phyloP scores from a whole-genome alignment of 2,113 vertebrate species.

The Ibidorhyncha struthersii region DNA sequence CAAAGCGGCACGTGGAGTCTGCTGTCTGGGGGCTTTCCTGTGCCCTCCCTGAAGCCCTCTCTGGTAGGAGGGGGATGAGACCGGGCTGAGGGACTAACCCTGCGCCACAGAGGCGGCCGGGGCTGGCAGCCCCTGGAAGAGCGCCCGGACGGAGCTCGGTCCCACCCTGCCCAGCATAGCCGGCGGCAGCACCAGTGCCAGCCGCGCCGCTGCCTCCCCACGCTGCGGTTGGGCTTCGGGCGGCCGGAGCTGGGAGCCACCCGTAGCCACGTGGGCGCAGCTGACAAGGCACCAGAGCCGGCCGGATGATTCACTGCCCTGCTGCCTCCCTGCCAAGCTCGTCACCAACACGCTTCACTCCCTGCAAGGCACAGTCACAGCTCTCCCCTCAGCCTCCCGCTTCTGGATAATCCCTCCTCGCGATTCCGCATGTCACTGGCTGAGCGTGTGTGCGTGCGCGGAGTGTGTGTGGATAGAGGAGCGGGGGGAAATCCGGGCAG shows the following conservation, averaged over 20 bases:
- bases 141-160: background rate
- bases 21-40: background rate
- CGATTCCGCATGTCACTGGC: rapidly evolving
- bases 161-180: background rate
- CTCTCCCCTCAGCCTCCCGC: background rate
- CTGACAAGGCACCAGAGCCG: background rate
- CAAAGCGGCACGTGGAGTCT: rapidly evolving
- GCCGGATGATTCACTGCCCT: background rate
- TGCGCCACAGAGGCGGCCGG: background rate
- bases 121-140: background rate
- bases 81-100: background rate
- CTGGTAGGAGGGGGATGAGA: background rate
- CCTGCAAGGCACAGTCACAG: background rate
- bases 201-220: background rate
- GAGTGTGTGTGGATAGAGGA: rapidly evolving
- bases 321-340: background rate
- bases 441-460: rapidly evolving
- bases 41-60: background rate
- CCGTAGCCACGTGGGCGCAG: background rate
- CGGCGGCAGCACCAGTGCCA: background rate
- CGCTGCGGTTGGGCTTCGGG: background rate
- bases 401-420: background rate
- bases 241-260: background rate
- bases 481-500: background rate
- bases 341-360: background rate